Conservation (phyloP, 2,113 vertebrate genomes). For the Nymphicus hollandicus region DNA sequence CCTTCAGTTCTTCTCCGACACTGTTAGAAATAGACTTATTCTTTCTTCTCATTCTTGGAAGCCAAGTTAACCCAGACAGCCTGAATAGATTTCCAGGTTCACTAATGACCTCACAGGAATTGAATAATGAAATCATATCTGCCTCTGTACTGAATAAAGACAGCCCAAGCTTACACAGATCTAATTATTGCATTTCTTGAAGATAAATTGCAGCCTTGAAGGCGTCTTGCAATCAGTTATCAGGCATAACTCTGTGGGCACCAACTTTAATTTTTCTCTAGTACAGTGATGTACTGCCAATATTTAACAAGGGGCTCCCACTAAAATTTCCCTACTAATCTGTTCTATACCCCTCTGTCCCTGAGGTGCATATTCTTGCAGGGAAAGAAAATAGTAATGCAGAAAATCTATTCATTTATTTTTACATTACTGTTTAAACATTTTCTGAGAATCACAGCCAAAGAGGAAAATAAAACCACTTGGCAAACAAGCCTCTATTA, state of each 20-base stretch:
- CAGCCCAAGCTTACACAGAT: constrained; percentile 28
- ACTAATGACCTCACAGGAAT: constrained; percentile 64
- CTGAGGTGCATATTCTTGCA: constrained; percentile 25
- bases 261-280: constrained; percentile 24
- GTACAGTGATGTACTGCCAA: constrained; percentile 42
- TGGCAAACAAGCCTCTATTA: constrained; percentile 56
- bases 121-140: constrained; percentile 59
- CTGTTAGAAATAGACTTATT: background rate
- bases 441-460: constrained; percentile 63
- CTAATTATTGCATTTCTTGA: constrained; percentile 37
- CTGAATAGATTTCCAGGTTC: constrained; percentile 53
- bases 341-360: constrained; percentile 19
- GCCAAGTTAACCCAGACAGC: constrained; percentile 30
- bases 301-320: constrained; percentile 43
- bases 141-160: background rate
- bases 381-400: constrained; percentile 53
- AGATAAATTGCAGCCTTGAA: constrained; percentile 58
- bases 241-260: constrained; percentile 21
- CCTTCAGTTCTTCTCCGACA: background rate
- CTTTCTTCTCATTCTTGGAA: background rate
- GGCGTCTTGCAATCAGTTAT: constrained; percentile 57
- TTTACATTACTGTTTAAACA: constrained; percentile 61
- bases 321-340: constrained; percentile 45
- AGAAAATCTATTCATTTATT: constrained; percentile 66
- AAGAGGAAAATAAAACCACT: constrained; percentile 57